A percentile compares a stretch with the other conserved stretches of the same genome.
These are phyloP conservation scores for Drosophila hamatofila DNA, from an alignment of 2,888 invertebrate genomes.

Conservation along the genomic window DNA sequence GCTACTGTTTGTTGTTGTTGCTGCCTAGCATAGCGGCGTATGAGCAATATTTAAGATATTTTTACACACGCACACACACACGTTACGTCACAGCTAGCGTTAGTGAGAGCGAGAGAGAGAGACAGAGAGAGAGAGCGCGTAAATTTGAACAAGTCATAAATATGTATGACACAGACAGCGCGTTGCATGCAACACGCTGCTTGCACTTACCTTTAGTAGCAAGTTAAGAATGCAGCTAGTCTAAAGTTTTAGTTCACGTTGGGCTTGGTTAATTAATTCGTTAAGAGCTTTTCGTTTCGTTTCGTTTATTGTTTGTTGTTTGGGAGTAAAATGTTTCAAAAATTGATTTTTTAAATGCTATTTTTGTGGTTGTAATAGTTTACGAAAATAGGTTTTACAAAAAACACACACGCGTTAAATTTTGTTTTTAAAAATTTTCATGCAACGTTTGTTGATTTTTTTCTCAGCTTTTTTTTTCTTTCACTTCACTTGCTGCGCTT, in stretches of 20 bases:
- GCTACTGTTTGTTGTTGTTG: constrained; percentile 54
- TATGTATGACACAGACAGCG: constrained; percentile 6
- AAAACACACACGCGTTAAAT: constrained; percentile 5
- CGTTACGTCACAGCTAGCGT: constrained; percentile 51
- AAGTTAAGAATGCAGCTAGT: constrained; percentile 31
- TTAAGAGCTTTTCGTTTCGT: constrained; percentile 12
- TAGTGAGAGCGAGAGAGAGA: not conserved
- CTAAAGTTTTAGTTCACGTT: constrained; percentile 20
- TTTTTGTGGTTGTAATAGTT: constrained; percentile 1
- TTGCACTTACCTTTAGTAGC: constrained; percentile 71
- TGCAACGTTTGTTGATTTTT: constrained; percentile 24
- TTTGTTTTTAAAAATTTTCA: not conserved
- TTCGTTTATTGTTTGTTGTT: constrained; percentile 9
- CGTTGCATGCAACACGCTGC: constrained; percentile 46
- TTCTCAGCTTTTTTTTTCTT: constrained; percentile 24
- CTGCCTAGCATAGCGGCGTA: constrained; percentile 56
- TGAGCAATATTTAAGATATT: constrained; percentile 60
- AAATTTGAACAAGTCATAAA: constrained; percentile 26
- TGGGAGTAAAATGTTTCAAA: constrained; percentile 56
- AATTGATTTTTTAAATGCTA: constrained; percentile 51
- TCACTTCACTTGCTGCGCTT: constrained; percentile 48
- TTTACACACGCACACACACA: constrained; percentile 24
- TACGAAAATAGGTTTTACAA: constrained; percentile 1
- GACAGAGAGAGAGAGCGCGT: constrained; percentile 9
- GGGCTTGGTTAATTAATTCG: constrained; percentile 21